Base-by-base conservation (phyloP, 2,797 vertebrate species). In the Discoglossus pictus region DNA sequence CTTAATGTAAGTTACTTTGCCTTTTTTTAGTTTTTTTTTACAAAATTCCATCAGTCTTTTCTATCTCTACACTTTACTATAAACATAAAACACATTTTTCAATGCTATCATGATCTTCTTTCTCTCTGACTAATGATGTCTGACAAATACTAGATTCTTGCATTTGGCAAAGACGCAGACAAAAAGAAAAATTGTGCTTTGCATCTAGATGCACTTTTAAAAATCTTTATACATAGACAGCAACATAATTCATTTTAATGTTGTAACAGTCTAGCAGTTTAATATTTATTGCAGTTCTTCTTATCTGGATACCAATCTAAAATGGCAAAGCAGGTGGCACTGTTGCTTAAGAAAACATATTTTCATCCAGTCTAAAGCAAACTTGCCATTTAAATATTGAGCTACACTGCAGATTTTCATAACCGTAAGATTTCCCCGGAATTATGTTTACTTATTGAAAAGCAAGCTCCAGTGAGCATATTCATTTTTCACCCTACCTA, bases 111-210 rank as follows among this genome's bases (percentile, higher is more conserved):
- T 39, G 9, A 43, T 16, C 40, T 2, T 43, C 16, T n/a, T n/a
- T n/a, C n/a, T n/a, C 5, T 43, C 43, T 46, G 43, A 20, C 17
- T 46, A 46, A 46, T 20, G 43, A 21, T 46, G 17, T 18, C 43
- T 46, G 16, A 2, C 43, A 46, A 46, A 20, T 20, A 18, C 43
- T 7, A 15, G 21, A 46, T 18, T 46, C 17, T 21, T 18, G 10
- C 17, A 46, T 21, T 16, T 9, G 43, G 43, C 15, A 21, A 9
- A 21, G 9, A n/a, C n/a, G n/a, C n/a, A n/a, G n/a, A n/a, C n/a
- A n/a, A n/a, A n/a, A n/a, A 46, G 16, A 35, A 52, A 53, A 34
- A 53, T 34, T 53, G 50, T 34, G 50, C 9, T 21, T 31, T 52
- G 25, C n/a, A 46, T 46, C 17, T 46, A 54, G 16, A 36, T 21